A percentile compares a stretch with the other conserved stretches of the same genome.
phyloP scores from a whole-genome alignment of 2,113 vertebrate genomes.

The Sterrhoptilus dennistouni region DNA sequence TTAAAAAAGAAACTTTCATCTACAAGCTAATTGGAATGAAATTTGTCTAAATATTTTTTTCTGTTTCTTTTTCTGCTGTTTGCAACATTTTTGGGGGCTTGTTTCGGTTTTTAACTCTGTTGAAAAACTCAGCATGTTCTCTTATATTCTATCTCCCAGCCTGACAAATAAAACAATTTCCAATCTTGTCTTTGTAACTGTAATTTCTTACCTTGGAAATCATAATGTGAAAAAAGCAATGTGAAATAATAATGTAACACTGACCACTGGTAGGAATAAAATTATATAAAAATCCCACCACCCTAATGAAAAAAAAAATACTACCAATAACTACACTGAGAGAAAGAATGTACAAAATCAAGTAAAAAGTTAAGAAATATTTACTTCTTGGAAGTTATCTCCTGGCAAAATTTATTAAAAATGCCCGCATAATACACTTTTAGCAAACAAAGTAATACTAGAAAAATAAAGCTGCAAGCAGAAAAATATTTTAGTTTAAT shows the following conservation, averaged over 20 bases:
- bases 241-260: not conserved
- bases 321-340: not conserved
- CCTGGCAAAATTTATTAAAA: not conserved
- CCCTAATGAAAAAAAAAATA: not conserved
- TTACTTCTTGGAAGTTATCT: not conserved
- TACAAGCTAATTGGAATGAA: conserved; percentile 21
- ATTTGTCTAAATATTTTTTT: conserved; percentile 27
- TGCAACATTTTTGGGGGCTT: not conserved
- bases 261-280: not conserved
- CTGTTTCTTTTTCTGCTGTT: not conserved
- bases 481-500: not conserved
- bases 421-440: not conserved
- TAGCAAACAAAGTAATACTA: not conserved
- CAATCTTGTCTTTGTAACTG: not conserved
- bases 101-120: not conserved
- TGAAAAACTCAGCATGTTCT: not conserved
- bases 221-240: not conserved
- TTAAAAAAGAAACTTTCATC: conserved; percentile 31
- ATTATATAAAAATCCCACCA: not conserved
- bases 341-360: not conserved
- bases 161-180: not conserved
- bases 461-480: not conserved
- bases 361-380: not conserved
- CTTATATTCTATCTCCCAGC: not conserved
- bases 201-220: not conserved